These are phyloP conservation scores for Hyperoplus lanceolatus DNA, from an alignment of 2,797 vertebrate genomes.

Conservation along the genomic window DNA sequence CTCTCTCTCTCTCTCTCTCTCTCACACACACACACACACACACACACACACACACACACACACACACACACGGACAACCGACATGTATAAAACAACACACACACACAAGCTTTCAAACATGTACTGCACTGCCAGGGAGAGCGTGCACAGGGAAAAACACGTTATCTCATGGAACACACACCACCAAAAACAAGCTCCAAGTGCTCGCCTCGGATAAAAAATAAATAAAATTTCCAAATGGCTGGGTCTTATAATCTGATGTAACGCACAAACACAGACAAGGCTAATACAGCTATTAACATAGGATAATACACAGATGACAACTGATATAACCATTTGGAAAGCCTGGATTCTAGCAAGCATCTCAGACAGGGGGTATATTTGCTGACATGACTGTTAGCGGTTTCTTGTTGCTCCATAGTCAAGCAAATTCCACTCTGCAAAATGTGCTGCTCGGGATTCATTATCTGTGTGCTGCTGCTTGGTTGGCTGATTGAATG, in stretches of 20 bases:
- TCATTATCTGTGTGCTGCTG: slow-evolving; percentile 18
- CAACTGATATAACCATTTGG: slow-evolving; percentile 21
- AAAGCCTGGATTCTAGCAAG: slow-evolving; percentile 31
- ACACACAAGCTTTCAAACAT: slow-evolving; percentile 36
- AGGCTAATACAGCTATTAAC: slow-evolving; percentile 3
- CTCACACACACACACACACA: background rate
- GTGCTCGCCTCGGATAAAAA: background rate
- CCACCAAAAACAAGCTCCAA: slow-evolving; percentile 17
- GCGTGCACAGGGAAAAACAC: slow-evolving; percentile 29
- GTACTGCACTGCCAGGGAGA: slow-evolving; percentile 27
- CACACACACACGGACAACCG: slow-evolving; percentile 4
- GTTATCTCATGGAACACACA: slow-evolving; percentile 41
- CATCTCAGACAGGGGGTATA: slow-evolving; percentile 30
- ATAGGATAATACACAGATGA: slow-evolving; percentile 34
- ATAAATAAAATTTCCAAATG: slow-evolving; percentile 34
- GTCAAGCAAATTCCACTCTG: slow-evolving; percentile 9
- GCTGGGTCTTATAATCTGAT: slow-evolving; percentile 27
- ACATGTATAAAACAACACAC: slow-evolving; percentile 23
- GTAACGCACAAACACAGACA: background rate
- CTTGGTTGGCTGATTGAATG: slow-evolving; percentile 13
- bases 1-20: slow-evolving; percentile 28
- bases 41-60: slow-evolving; percentile 9
- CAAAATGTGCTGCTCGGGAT: slow-evolving; percentile 20
- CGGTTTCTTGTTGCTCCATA: slow-evolving; percentile 12
- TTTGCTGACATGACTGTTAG: slow-evolving; percentile 31